Conservation (phyloP, 2,797 vertebrate genomes). For the Leptodactylus fallax region DNA sequence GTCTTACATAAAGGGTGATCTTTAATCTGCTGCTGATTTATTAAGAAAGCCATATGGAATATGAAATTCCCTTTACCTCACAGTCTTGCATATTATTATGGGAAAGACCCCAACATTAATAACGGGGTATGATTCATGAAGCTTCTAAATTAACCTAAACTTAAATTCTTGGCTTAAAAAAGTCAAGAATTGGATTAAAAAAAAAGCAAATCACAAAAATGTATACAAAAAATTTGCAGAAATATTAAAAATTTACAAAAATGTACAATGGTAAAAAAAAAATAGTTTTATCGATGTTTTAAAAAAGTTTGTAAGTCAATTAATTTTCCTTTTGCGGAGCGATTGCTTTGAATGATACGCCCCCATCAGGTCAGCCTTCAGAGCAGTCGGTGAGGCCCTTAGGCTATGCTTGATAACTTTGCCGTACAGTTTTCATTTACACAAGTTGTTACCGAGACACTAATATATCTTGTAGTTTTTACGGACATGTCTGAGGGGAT, state of each 20-base stretch:
- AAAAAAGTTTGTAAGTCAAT: background rate
- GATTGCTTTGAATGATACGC: background rate
- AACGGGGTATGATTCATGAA: no score
- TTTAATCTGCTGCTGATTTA: no score
- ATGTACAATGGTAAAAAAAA: background rate
- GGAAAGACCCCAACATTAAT: no score
- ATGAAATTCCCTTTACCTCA: no score
- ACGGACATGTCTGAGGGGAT: slow-evolving; percentile 46
- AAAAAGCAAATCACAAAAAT: no score
- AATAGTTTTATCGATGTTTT: no score
- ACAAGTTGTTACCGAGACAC: slow-evolving; percentile 21
- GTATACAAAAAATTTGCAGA: background rate
- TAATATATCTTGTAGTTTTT: slow-evolving; percentile 33
- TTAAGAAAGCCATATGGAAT: no score
- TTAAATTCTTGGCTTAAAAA: no score
- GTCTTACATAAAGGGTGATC: no score
- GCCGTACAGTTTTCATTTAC: slow-evolving; percentile 9
- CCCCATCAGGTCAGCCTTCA: background rate
- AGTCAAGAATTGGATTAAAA: no score
- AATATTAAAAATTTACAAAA: background rate
- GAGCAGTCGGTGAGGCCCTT: background rate
- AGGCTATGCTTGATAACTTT: slow-evolving; percentile 25
- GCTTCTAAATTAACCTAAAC: no score
- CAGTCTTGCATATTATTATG: no score
- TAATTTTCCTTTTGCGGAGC: background rate